These are phyloP conservation scores for Aethes cnicana DNA, from an alignment of 2,888 invertebrate species.

Conservation along the genomic window DNA sequence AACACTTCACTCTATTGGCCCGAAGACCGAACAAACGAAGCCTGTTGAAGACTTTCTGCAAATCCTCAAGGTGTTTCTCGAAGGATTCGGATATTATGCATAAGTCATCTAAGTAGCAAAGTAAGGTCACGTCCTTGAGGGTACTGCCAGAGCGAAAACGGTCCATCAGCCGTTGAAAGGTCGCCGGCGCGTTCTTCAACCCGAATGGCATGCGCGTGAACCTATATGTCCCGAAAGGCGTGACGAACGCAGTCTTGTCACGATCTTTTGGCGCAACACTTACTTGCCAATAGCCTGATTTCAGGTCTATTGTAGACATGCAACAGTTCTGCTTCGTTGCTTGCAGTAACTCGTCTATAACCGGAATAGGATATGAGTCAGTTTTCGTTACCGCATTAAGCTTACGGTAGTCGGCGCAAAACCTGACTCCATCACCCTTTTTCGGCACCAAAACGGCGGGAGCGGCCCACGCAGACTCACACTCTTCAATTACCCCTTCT, in stretches of 20 bases:
- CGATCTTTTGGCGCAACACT: slow-evolving; percentile 37
- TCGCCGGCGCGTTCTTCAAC: slow-evolving; percentile 39
- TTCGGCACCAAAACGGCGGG: slow-evolving; percentile 47
- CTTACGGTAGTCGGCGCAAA: no score
- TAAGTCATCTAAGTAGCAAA: slow-evolving; percentile 40
- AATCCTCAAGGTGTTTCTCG: slow-evolving; percentile 33
- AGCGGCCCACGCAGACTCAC: slow-evolving; percentile 45
- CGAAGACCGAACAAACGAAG: slow-evolving; percentile 29
- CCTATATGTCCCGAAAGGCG: slow-evolving; percentile 39
- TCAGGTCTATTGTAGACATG: slow-evolving; percentile 48
- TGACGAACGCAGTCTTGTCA: slow-evolving; percentile 41
- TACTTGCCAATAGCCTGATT: slow-evolving; percentile 51
- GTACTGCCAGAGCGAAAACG: slow-evolving; percentile 31
- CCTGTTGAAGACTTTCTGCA: slow-evolving; percentile 27
- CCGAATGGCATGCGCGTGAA: slow-evolving; percentile 45
- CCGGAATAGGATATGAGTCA: slow-evolving; percentile 43
- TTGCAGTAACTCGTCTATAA: no score
- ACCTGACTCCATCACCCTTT: slow-evolving; percentile 37
- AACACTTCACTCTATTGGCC: slow-evolving; percentile 29
- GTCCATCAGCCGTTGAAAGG: slow-evolving; percentile 41
- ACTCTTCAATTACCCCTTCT: slow-evolving; percentile 45
- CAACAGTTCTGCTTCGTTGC: slow-evolving; percentile 37
- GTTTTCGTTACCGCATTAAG: slow-evolving; percentile 35
- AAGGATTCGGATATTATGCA: slow-evolving; percentile 36
- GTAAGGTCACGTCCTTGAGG: slow-evolving; percentile 27